Base-by-base conservation (phyloP, 2,888 invertebrate genomes). In the Calephelis perditalis region DNA sequence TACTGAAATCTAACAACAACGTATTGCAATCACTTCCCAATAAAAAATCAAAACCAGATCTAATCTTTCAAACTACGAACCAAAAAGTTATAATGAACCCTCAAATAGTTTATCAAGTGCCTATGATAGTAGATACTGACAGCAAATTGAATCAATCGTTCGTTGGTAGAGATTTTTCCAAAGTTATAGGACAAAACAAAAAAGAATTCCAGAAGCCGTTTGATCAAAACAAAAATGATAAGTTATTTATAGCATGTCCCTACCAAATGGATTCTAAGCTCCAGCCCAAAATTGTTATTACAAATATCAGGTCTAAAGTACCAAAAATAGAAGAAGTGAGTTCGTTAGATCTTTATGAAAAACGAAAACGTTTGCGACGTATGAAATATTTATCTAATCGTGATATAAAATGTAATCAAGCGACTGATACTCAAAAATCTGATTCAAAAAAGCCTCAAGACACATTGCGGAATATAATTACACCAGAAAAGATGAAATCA, bases 281-380 rank as follows among this genome's bases (percentile, higher is more conserved):
- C 36, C 81, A 83, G 68, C 83, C 87, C 52, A 87, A 88, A 70
- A 81, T 86, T 65, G 78, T 87, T 6, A 83, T 87, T 64, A 80
- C 85, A 54, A 87, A 85, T 57, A 70, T 85, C 63, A 74, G 79
- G 62, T 75, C 81, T 37, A 84, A 82, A 71, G 67, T 75, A 59
- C 62, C 73, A 11, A 80, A 78, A 70, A 45, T 73, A 47, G 86
- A 90, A 12, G 86, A 86, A 70, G 62, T 87, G 1, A 91, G 91
- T 68, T 76, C 88, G 12, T 74, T 92, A 69, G 92, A 92, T 70
- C 70, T 91, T 55, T 92, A 92, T 60, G 92, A 92, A 67, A 92
- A 87, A 70, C 77, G 88, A 62, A 86, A 88, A 69, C 83, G 89
- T 59, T 67, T 91, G 54, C 84, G 89, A 56, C 75, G 92, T 44